Evolutionary conservation across 2,797 vertebrate species (phyloP), one percentile per base, ranked within the genome.

Genomic region (Coranthus polyacanthus): DNA sequence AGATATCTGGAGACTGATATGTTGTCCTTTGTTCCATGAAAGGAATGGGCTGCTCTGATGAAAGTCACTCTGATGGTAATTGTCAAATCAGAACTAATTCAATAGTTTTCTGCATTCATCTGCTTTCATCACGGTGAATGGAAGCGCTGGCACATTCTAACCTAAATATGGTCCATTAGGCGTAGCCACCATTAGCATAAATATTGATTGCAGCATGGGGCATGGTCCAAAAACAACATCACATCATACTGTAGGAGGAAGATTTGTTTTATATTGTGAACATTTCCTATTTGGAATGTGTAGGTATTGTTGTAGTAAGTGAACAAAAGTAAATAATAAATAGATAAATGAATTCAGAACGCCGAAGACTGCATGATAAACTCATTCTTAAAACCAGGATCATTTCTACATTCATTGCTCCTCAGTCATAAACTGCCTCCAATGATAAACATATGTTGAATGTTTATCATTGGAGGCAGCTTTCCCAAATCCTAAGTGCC

Each of bases 391-490:
- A 29, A 5, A 29, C 8, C 26, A 29, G 26, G 26, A 29, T 29
- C 8, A 7, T 29, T 6, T 29, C n/a, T n/a, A n/a, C n/a, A n/a
- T n/a, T n/a, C n/a, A n/a, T n/a, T n/a, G 71, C 38, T 53, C 46
- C 50, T 52, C 47, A 5, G 59, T 32, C 39, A 21, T 46, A 32
- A 36, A 3, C 46, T 54, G 69, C 24, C 18, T 62, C 17, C 5
- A 47, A 57, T 45, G 37, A n/a, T 68, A 54, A 43, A 46, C 54
- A 59, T 24, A 7, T 70, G 61, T 38, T n/a, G n/a, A n/a, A n/a
- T n/a, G n/a, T n/a, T n/a, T 45, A 47, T 29, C 21, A 29, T 44
- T 56, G 1, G 20, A 63, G 39, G 50, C 52, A n/a, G n/a, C n/a
- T n/a, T 24, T 15, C 10, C 3, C 22, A 20, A 5, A 5, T 5